Evolutionary conservation across 2,113 vertebrate genomes (phyloP).

Genomic region (Hyla sarda): DNA sequence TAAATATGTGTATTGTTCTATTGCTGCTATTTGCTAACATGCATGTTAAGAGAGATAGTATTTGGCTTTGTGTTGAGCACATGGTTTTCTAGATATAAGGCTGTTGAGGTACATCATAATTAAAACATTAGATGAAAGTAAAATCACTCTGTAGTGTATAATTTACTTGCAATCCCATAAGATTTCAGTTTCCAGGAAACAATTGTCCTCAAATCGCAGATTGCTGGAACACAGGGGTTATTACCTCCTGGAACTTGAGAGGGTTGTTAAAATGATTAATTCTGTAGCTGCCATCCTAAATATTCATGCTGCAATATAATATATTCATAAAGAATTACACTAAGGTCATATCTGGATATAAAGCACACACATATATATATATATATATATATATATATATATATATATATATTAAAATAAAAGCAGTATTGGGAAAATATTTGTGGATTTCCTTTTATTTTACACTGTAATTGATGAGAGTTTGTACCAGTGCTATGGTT

Average conservation of each 20-base stretch:
- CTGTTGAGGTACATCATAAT: conserved; percentile 37
- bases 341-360: conserved; percentile 44
- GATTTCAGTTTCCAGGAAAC: conserved; percentile 55
- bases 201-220: conserved; percentile 51
- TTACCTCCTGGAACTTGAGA: conserved; percentile 58
- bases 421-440: neutral
- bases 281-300: conserved; percentile 44
- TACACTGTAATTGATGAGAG: neutral
- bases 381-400: conserved; percentile 21
- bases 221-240: conserved; percentile 60
- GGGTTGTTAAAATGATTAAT: conserved; percentile 59
- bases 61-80: conserved; percentile 8
- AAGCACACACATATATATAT: conserved; percentile 16
- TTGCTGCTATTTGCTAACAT: neutral
- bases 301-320: conserved; percentile 39
- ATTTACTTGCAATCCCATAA: conserved; percentile 55
- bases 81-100: conserved; percentile 16
- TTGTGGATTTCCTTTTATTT: neutral
- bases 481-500: neutral
- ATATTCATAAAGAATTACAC: conserved; percentile 45
- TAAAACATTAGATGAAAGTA: conserved; percentile 54
- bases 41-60: neutral
- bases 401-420: conserved; percentile 4
- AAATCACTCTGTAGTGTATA: conserved; percentile 44
- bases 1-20: neutral